phyloP scores from a whole-genome alignment of 2,888 invertebrate species.

The Apomyelois bistriatella region DNA sequence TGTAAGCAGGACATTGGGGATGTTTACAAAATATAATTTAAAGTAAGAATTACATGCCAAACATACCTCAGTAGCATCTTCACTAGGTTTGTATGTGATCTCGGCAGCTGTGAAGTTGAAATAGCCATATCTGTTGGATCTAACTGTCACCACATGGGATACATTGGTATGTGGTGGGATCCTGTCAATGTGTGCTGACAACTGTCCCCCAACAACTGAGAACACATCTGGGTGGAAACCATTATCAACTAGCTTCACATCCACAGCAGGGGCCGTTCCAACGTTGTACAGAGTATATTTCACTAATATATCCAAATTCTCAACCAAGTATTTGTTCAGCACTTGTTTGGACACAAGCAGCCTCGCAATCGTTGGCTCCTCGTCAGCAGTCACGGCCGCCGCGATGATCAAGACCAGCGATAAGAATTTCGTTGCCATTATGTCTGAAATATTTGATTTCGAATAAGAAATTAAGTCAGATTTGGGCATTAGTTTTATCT shows the following conservation, averaged over 20 bases:
- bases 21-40: neutral
- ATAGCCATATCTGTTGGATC: slow-evolving; percentile 94
- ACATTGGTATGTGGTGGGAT: slow-evolving; percentile 96
- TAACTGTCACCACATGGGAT: slow-evolving; percentile 94
- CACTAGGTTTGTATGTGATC: slow-evolving; percentile 91
- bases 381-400: slow-evolving; percentile 75
- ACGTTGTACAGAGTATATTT: slow-evolving; percentile 97
- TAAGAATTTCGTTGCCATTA: slow-evolving; percentile 67
- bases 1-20: no score
- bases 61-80: slow-evolving; percentile 87
- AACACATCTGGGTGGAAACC: slow-evolving; percentile 97
- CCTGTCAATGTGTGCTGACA: slow-evolving; percentile 90
- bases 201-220: slow-evolving; percentile 91
- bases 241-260: slow-evolving; percentile 92
- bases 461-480: slow-evolving; percentile 24
- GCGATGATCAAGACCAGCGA: slow-evolving; percentile 67
- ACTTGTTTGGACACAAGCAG: slow-evolving; percentile 96
- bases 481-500: slow-evolving; percentile 12
- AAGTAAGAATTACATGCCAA: neutral
- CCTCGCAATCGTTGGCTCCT: slow-evolving; percentile 88
- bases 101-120: slow-evolving; percentile 99
- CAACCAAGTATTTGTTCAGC: slow-evolving; percentile 96
- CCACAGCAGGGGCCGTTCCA: slow-evolving; percentile 93
- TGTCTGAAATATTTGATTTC: slow-evolving; percentile 43
- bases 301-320: slow-evolving; percentile 96